Base-by-base conservation (phyloP, 2,797 vertebrate species). In the Karalla daura region DNA sequence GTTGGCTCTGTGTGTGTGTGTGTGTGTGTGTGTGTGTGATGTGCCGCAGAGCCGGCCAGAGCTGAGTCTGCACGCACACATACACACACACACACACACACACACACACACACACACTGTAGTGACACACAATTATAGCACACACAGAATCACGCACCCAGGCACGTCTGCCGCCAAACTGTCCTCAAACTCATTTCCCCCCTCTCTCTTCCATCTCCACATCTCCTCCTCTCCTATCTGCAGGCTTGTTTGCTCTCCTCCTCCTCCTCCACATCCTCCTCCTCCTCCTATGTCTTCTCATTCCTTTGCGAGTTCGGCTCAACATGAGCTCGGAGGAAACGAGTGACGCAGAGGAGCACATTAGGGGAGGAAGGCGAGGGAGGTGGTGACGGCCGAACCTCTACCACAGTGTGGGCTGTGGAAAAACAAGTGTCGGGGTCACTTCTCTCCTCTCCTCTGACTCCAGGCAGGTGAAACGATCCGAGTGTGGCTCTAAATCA, bases 1-100 rank as follows among this genome's bases (percentile, higher is more conserved):
- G 81, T 76, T 62, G 78, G 75, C 75, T 83, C 75, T 49, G 47
- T n/a, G n/a, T n/a, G n/a, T n/a, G n/a, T n/a, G n/a, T n/a, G n/a
- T n/a, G n/a, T n/a, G n/a, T n/a, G n/a, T n/a, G n/a, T n/a, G n/a
- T n/a, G 59, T 15, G 71, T 70, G 74, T 72, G 86, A 84, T 74
- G 81, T 77, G 80, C 77, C 5, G 69, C 78, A 81, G 67, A 79
- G 62, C 49, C 53, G 61, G 72, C 74, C 80, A 74, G 61, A 70
- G 76, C 64, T 1, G 61, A 83, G 78, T 80, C 58, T 73, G 52
- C 76, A 76, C 13, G 5, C 65, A 62, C 13, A 23, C 43, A 50
- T 27, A 14, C 44, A 45, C 72, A 15, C 20, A 13, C 70, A 76
- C 14, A 7, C 69, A 60, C 14, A 33, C 35, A 54, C 3, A 36